Percentiles rank a stretch among this genome's conserved stretches.
Conservation (phyloP, 2,888 invertebrate genomes). For the Rhodophaea formosa region DNA sequence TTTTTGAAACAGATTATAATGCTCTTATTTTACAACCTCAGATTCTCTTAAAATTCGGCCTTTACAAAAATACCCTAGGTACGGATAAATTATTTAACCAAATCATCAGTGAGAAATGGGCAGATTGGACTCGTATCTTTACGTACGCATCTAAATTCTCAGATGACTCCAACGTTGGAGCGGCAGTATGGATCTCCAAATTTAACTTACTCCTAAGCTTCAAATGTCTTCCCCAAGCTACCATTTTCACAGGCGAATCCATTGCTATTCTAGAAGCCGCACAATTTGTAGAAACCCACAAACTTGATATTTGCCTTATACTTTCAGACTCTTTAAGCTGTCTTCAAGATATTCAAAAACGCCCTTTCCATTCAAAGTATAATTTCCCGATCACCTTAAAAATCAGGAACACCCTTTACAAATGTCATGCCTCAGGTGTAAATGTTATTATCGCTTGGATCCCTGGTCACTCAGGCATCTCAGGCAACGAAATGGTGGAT, state of each 20-base stretch:
- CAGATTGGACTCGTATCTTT: not conserved
- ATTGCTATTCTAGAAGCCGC: conserved; percentile 1
- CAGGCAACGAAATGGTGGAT: too few relatives aligned
- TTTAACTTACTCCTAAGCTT: too few relatives aligned
- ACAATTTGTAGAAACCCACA: not conserved
- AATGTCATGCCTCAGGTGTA: not conserved
- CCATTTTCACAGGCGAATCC: not conserved
- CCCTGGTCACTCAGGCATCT: too few relatives aligned
- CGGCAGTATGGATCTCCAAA: not conserved
- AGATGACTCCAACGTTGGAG: not conserved
- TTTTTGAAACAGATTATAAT: not conserved
- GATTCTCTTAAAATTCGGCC: not conserved
- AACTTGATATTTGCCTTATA: not conserved
- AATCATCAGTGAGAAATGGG: not conserved
- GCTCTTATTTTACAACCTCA: not conserved
- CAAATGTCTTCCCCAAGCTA: not conserved
- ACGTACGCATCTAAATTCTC: not conserved
- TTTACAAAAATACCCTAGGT: not conserved
- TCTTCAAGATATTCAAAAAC: not conserved
- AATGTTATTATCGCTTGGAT: too few relatives aligned
- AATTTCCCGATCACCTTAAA: not conserved
- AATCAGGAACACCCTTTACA: not conserved
- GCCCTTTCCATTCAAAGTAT: not conserved
- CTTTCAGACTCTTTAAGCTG: too few relatives aligned
- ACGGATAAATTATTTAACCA: not conserved